These are phyloP conservation scores for Nyctibius grandis DNA, from an alignment of 2,797 vertebrate species.

Conservation along the genomic window DNA sequence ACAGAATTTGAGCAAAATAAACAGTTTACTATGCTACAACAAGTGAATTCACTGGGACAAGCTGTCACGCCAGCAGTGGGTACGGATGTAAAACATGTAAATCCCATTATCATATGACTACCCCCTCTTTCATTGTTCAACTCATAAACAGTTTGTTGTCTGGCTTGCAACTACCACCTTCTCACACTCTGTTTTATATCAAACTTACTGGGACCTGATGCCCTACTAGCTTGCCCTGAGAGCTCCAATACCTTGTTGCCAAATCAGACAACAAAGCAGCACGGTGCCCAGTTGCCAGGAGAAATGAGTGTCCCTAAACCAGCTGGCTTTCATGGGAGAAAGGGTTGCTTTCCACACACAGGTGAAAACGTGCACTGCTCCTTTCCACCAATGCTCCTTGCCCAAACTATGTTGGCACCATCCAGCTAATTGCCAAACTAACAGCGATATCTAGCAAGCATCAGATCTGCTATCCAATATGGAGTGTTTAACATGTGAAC, in stretches of 20 bases:
- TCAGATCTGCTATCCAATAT: background rate
- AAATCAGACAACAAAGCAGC: background rate
- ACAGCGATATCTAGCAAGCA: background rate
- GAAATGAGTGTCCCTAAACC: background rate
- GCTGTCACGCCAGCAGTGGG: background rate
- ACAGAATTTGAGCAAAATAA: background rate
- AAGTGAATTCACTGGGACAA: background rate
- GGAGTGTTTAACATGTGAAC: background rate
- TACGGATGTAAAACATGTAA: background rate
- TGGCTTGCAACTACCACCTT: background rate
- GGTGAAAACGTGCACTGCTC: background rate
- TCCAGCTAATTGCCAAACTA: background rate
- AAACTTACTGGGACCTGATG: background rate
- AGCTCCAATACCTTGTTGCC: background rate
- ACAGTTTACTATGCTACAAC: background rate
- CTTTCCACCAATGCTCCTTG: background rate
- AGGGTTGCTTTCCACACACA: background rate
- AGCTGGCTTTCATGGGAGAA: background rate
- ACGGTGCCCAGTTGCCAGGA: rapidly evolving
- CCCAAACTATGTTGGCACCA: background rate
- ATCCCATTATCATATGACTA: background rate
- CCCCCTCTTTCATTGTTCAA: background rate
- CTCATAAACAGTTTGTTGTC: background rate
- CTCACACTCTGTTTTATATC: background rate
- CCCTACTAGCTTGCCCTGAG: background rate